Percentiles rank a stretch among this genome's conserved stretches.
Evolutionary conservation across 2,113 vertebrate species (phyloP).

Genomic region (Rhinoptilus africanus): DNA sequence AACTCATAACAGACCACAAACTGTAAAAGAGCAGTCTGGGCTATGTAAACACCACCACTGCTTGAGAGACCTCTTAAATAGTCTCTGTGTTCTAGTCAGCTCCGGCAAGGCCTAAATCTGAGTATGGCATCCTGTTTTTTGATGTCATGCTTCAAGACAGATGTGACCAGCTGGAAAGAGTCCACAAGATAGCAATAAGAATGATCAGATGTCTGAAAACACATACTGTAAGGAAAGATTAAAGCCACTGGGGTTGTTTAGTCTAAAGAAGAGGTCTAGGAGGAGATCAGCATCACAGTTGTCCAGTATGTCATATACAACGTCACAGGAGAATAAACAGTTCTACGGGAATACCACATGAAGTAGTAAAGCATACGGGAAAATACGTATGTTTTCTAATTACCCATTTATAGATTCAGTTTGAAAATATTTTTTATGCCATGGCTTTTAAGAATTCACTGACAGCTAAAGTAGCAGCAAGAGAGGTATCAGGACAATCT

Average conservation of each 20-base stretch:
- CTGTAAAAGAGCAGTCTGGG: not conserved
- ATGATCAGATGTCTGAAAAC: not conserved
- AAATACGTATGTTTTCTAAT: not conserved
- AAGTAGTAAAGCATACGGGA: not conserved
- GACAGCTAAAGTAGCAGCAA: not conserved
- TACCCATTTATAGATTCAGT: not conserved
- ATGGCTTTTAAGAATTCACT: not conserved
- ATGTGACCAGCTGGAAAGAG: not conserved
- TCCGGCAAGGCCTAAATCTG: not conserved
- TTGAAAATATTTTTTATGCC: not conserved
- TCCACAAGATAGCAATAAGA: not conserved
- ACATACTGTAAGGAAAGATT: not conserved
- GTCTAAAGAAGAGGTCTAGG: not conserved
- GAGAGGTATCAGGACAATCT: not conserved
- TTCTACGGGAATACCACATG: not conserved
- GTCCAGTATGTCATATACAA: not conserved
- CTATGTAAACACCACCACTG: not conserved
- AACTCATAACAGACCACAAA: not conserved
- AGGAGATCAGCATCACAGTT: not conserved
- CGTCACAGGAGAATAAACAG: not conserved
- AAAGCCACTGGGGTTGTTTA: not conserved
- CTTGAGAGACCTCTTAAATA: not conserved
- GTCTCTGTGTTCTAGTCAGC: not conserved
- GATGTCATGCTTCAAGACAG: not conserved
- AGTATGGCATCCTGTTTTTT: not conserved